Base-by-base conservation (phyloP, 2,888 invertebrate genomes). In the Dasysyrphus albostriatus region DNA sequence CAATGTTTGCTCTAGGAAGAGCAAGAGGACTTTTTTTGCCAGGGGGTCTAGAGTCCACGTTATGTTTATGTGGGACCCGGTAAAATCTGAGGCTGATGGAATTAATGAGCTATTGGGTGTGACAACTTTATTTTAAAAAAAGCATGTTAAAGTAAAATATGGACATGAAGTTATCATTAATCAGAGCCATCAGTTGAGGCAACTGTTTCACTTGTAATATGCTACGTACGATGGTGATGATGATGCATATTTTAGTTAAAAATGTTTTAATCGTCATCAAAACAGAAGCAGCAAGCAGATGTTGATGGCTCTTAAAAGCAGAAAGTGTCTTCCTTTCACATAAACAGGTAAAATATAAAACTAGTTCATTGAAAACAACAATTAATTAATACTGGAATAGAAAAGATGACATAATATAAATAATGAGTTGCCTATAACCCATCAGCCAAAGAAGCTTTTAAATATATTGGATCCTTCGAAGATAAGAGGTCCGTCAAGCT, bases 61-160 rank as follows among this genome's bases (percentile, higher is more conserved):
- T 58, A 58, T 34, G 16, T 56, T 32, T 75, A 63, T 70, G 51
- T 75, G 69, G 74, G 63, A 73, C 65, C 59, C 73, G 73, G 47
- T 49, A 47, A 70, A 67, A 54, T 58, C 16, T 37, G 72, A 24
- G 37, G 42, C 39, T 39, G 63, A 16, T 56, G n/a, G 54, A 70
- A 65, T 82, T 73, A 82, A 69, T 70, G 54, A 49, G 72, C 76
- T 32, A 69, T n/a, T 54, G 59, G 72, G 65, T 75, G 63, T 72
- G 83, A 87, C 87, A 87, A 72, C 87, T 83, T 83, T 65, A 87
- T 87, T 78, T 49, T 12, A 1, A 49, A 69, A 47, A 49, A 24
- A 29, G 49, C 16, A 51, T 24, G 49, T 16, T 24, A 42, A 39
- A 56, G 12, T 69, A 59, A 76, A 82, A 77, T 65, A 63, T 56